These are phyloP conservation scores for Macropodus opercularis DNA, from an alignment of 2,797 vertebrate species.

Conservation along the genomic window DNA sequence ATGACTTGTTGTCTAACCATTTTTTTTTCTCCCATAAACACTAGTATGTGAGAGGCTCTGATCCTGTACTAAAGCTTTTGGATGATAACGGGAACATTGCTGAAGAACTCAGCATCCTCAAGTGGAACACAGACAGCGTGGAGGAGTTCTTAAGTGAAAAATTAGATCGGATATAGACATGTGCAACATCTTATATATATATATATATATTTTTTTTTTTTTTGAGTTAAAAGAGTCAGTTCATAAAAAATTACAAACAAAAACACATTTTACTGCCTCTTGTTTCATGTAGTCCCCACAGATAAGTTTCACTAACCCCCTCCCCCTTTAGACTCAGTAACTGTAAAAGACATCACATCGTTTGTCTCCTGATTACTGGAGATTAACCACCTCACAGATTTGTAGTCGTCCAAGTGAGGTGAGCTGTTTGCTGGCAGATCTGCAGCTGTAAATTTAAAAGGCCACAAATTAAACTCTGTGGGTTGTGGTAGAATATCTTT, in stretches of 20 bases:
- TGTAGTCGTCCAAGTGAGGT: not conserved
- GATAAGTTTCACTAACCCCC: slow-evolving; percentile 8
- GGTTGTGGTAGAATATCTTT: not conserved
- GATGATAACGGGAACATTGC: slow-evolving; percentile 98
- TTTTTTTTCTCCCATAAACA: not conserved
- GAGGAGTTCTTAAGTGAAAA: slow-evolving; percentile 99
- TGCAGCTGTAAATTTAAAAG: not conserved
- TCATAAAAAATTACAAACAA: slow-evolving; percentile 22
- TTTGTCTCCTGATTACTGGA: not conserved
- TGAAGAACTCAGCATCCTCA: slow-evolving; percentile 98
- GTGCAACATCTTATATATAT: too few species aligned
- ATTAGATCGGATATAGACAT: slow-evolving; percentile 88
- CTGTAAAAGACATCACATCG: too few species aligned
- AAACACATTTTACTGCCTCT: not conserved
- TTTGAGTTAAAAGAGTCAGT: slow-evolving; percentile 14
- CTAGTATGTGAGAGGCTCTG: slow-evolving; percentile 97
- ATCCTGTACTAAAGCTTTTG: slow-evolving; percentile 98
- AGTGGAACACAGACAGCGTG: slow-evolving; percentile 99
- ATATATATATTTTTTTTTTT: not conserved
- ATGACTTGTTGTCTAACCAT: slow-evolving; percentile 27
- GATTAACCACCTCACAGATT: not conserved
- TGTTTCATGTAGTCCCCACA: not conserved
- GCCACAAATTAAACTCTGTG: not conserved
- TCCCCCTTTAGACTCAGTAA: too few species aligned
- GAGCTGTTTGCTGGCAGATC: not conserved